Evolutionary conservation across 2,113 vertebrate genomes (phyloP), one percentile per base, ranked within the genome.

Genomic region (Sporophila hypoxantha): DNA sequence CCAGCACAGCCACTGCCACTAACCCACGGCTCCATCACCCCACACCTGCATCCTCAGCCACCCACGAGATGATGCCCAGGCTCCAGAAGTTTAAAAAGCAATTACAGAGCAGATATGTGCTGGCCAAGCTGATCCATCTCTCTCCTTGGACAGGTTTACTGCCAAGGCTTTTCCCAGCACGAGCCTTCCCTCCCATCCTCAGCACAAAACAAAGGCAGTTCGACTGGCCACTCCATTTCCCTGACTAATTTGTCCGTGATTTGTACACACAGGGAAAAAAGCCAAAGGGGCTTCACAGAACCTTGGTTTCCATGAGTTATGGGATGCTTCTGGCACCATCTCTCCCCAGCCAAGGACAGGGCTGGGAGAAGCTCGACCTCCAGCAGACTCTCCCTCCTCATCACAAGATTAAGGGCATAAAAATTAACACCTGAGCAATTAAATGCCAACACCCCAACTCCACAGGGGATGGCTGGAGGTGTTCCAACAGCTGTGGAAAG

Each of bases 61-160:
- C 74, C 39, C 29, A 23, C 0, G 0, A 60, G 74, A 16, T 0
- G 0, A 56, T 27, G 41, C 55, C 75, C 41, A 14, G 46, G 53
- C 44, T 75, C 29, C 83, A 60, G 50, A 52, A 82, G 91, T 37
- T 94, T 90, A 82, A 91, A 94, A 71, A 5, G 53, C 92, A 71
- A 80, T 92, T 90, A 62, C 1, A 12, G 75, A 88, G 82, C 21
- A 83, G 83, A n/a, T 75, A 17, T 30, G 11, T 2, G 23, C 71
- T 60, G 77, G 73, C 60, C 5, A 0, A 84, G 64, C 49, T 36
- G 4, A 93, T 92, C 90, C 50, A 2, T 89, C 76, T 91, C 64
- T 64, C 30, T 79, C 64, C 79, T 60, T 4, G 0, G 83, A 89
- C 82, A 76, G 82, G 30, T 93, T 94, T 87, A 93, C 62, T 46